These are phyloP conservation scores for Caenorhabditis virilis DNA, from an alignment of 2,888 invertebrate species.

Conservation along the genomic window DNA sequence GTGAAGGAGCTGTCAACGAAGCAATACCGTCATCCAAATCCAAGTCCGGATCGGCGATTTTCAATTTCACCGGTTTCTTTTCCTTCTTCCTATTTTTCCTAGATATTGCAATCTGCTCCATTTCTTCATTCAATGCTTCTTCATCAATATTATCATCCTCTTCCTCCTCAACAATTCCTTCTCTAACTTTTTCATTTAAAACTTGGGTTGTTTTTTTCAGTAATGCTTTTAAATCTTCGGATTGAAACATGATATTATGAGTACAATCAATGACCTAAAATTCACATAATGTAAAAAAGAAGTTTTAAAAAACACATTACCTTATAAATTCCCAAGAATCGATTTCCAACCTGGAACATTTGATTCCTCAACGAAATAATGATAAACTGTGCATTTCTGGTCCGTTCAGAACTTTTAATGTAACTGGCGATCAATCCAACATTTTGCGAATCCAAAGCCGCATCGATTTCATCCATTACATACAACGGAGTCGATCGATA, in stretches of 20 bases:
- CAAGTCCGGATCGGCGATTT: no score
- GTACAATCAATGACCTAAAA: slow-evolving; percentile 14
- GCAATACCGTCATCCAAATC: no score
- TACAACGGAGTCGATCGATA: slow-evolving; percentile 92
- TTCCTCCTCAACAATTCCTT: no score
- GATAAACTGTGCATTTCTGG: slow-evolving; percentile 93
- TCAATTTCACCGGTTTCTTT: no score
- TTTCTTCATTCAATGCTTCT: background rate
- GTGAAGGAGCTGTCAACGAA: no score
- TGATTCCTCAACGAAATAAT: slow-evolving; percentile 94
- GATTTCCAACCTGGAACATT: slow-evolving; percentile 94
- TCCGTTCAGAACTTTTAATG: slow-evolving; percentile 78
- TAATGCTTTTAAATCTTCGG: no score
- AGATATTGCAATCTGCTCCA: background rate
- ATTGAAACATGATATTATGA: slow-evolving; percentile 8
- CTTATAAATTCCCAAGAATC: slow-evolving; percentile 93
- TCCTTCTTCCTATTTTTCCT: background rate
- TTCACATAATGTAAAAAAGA: no score
- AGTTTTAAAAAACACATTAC: no score
- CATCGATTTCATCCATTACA: slow-evolving; percentile 81
- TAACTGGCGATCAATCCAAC: slow-evolving; percentile 97
- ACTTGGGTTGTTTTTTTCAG: no score
- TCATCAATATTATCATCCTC: no score
- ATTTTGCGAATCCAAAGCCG: slow-evolving; percentile 95
- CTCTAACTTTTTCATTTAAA: no score